phyloP scores from a whole-genome alignment of 1,140 invertebrate species.

The Marisa cornuarietis region DNA sequence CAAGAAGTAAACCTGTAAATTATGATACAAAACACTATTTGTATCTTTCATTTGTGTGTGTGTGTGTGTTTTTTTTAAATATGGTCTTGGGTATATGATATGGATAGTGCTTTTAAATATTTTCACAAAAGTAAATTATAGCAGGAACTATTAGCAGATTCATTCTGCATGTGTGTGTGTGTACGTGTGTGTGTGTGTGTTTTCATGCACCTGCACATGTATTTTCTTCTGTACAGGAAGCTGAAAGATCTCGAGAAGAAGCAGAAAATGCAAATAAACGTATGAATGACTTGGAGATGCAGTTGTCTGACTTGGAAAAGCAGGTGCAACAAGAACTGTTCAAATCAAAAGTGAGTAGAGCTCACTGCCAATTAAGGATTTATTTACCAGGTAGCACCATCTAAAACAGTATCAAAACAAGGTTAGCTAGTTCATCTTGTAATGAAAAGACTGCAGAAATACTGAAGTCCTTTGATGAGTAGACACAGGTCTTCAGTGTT shows the following conservation, averaged over 20 bases:
- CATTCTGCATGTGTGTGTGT: neutral
- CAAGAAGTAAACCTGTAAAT: too few relatives aligned
- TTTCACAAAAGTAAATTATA: neutral
- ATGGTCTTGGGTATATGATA: too few relatives aligned
- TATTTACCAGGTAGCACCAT: too few relatives aligned
- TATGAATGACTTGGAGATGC: slow-evolving; percentile 77
- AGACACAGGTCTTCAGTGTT: too few relatives aligned
- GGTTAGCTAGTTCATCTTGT: too few relatives aligned
- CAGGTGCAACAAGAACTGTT: slow-evolving; percentile 29
- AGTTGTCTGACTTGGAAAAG: slow-evolving; percentile 58
- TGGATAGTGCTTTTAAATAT: neutral
- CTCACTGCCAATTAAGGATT: too few relatives aligned
- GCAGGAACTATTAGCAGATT: slow-evolving; percentile 15
- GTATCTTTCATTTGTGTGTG: too few relatives aligned
- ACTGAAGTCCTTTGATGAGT: too few relatives aligned
- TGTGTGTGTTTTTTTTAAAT: too few relatives aligned
- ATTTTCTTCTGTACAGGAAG: slow-evolving; percentile 25
- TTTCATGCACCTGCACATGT: neutral
- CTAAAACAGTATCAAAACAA: too few relatives aligned
- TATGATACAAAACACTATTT: too few relatives aligned
- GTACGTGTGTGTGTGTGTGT: neutral
- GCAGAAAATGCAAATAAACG: slow-evolving; percentile 48
- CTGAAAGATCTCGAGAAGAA: slow-evolving; percentile 29
- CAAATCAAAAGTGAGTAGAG: neutral
- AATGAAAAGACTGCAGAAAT: too few relatives aligned